Conservation (phyloP, 30 jellyfish, hydroid and myxozoan genomes). For the Phacellophora camtschatica region DNA sequence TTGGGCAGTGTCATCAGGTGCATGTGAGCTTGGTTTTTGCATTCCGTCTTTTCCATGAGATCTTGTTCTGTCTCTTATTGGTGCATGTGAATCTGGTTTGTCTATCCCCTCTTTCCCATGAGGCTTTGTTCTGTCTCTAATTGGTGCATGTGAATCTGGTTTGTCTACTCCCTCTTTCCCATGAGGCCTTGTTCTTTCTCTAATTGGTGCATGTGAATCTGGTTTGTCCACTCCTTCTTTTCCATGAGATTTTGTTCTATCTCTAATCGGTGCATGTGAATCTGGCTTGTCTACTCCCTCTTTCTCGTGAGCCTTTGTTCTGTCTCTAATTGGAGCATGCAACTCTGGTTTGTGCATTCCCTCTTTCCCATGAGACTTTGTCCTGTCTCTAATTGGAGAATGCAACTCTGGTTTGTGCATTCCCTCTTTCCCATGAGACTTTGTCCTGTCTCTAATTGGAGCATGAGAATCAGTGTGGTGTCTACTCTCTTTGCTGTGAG, state of each 20-base stretch:
- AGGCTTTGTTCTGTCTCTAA: neutral
- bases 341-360: neutral
- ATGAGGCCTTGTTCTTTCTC: neutral
- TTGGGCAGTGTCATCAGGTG: conserved; percentile 12
- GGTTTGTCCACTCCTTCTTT: conserved; percentile 3
- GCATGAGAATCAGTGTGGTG: too few relatives aligned
- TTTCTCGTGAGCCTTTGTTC: neutral
- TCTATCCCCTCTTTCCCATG: neutral
- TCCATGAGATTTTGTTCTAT: neutral
- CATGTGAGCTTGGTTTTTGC: neutral
- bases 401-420: too few relatives aligned
- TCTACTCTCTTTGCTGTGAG: too few relatives aligned
- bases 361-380: neutral
- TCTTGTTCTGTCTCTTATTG: conserved; percentile 6
- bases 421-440: neutral
- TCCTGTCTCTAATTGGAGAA: neutral
- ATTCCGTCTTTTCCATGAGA: conserved; percentile 18
- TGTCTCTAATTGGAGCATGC: neutral
- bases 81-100: neutral
- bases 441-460: neutral
- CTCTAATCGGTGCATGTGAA: neutral
- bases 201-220: neutral
- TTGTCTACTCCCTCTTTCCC: too few relatives aligned
- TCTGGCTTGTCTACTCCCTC: neutral
- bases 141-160: neutral